Base-by-base conservation (phyloP, 2,113 vertebrate genomes). In the Monarcha castaneiventris region DNA sequence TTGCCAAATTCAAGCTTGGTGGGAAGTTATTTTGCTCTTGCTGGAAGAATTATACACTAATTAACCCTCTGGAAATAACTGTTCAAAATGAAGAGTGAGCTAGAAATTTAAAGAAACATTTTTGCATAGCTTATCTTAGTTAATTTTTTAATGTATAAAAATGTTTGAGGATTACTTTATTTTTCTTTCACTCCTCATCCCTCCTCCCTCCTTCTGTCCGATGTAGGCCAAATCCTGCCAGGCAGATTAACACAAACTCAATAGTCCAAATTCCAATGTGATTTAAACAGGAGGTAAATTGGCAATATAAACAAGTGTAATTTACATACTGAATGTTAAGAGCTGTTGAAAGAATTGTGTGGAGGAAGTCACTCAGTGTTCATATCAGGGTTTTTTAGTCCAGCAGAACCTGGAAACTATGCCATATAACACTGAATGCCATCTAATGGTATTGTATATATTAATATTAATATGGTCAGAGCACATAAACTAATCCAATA, bases 261-360 rank as follows among this genome's bases (percentile, higher is more conserved):
- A 71, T 52, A 96, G 92, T 56, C 68, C 84, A 90, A 91, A 95
- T 95, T 97, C 93, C 90, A 94, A 21, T 37, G 79, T 86, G 82
- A 79, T 90, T 96, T 92, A 91, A 96, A 95, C 86, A 71, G 35
- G 55, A 95, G 63, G 75, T 77, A 96, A 97, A 94, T 88, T 96
- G 94, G 90, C 84, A 94, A 77, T 86, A 85, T 84, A 95, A 94
- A 93, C 79, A 95, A 83, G 52, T 1, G 0, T 32, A 91, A 96
- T 96, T 94, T 96, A 71, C 91, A 94, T 93, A 81, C n/a, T 63
- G 62, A 89, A 33, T 86, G 39, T 76, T 90, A 80, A 85, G 51
- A 71, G 35, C 39, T 93, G 33, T 85, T 90, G 59, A 90, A 94
- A 90, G 75, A 80, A 83, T 58, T 80, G 39, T 68, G 41, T 27